Base-by-base conservation (phyloP, 2,888 invertebrate species). In the Blastobasis lacticolella region DNA sequence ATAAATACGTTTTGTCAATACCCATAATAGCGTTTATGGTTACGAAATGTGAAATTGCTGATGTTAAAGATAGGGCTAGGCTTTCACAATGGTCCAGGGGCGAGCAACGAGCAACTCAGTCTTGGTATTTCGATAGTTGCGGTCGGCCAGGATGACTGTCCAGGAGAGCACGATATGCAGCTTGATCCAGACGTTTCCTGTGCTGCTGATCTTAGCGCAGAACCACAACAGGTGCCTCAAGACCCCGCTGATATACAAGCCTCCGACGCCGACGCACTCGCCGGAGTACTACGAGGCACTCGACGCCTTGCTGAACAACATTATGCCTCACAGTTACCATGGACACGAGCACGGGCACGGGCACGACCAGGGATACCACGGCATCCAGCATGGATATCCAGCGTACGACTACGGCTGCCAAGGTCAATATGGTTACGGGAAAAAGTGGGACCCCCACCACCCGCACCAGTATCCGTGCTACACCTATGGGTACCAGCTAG, bases 261-360 rank as follows among this genome's bases (percentile, higher is more conserved):
- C 85, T 0, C 88, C 88, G 0, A 64, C 59, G 0, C 81, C 88
- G 0, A 86, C 87, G 0, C 82, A 75, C 6, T 70, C 86, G 0
- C 85, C 88, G 0, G 86, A 86, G 41, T 87, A 84, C 42, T 87
- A 86, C 49, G 80, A 81, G 45, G 86, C 86, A 0, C 63, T 85
- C n/a, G 84, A 86, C 41, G 74, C 76, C 0, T 49, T 87, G 6
- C 71, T 86, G 36, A 23, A 23, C 23, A 23, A 23, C 23, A 23
- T 23, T 23, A 23, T 23, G 23, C 23, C 23, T 23, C 80, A 84
- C 10, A 69, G 62, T 5, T 23, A 83, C 3, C 74, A 75, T 41
- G 73, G 70, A 0, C 69, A 76, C 37, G 66, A 58, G 7, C 56
- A 64, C 43, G 56, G 58, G 0, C 43, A 61, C 37, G 42, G 59